Conservation (phyloP, 2,888 invertebrate genomes). For the Lapara coniferarum region DNA sequence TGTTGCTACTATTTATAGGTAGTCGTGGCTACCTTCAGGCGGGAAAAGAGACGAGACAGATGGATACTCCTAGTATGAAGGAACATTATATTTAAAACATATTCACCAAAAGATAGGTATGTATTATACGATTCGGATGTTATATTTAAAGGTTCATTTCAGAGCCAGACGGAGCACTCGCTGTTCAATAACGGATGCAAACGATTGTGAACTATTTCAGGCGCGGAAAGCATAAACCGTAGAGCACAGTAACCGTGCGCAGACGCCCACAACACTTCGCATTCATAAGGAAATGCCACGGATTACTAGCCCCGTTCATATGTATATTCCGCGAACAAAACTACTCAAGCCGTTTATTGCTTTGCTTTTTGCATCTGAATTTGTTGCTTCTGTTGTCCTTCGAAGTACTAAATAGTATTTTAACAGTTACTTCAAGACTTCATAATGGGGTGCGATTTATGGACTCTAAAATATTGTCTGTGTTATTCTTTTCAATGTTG, state of each 20-base stretch:
- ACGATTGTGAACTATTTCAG: constrained; percentile 78
- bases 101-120: not conserved
- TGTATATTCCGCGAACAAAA: constrained; percentile 55
- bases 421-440: not conserved
- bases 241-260: constrained; percentile 43
- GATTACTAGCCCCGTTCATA: constrained; percentile 43
- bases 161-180: constrained; percentile 44
- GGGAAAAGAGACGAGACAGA: too few species aligned
- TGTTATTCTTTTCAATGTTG: not conserved
- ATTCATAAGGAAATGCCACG: constrained; percentile 66
- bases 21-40: not conserved
- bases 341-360: constrained; percentile 23
- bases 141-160: constrained; percentile 22
- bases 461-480: too few species aligned
- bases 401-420: too few species aligned
- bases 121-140: not conserved
- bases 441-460: too few species aligned
- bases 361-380: not conserved
- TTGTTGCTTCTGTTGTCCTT: not conserved
- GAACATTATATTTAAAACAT: too few species aligned
- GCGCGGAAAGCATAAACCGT: constrained; percentile 74
- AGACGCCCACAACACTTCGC: constrained; percentile 49
- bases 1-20: too few species aligned
- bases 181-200: constrained; percentile 72
- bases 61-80: too few species aligned